These are phyloP conservation scores for Brachyhypopomus occidentalis DNA, from an alignment of 2,113 vertebrate genomes.

Conservation along the genomic window DNA sequence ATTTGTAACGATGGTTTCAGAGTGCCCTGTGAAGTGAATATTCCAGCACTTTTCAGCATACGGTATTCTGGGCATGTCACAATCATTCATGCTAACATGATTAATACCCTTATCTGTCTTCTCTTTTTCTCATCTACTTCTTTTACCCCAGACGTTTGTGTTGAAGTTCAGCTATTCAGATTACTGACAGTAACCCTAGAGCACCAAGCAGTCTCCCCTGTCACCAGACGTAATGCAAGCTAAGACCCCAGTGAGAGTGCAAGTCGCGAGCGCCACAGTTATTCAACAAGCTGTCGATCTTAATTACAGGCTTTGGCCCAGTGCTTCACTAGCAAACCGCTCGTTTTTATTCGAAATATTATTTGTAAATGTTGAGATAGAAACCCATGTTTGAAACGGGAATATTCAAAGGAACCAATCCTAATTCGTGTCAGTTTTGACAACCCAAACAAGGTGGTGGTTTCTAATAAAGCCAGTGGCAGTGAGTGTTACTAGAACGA, in stretches of 20 bases:
- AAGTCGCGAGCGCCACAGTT: slow-evolving; percentile 49
- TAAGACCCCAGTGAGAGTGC: slow-evolving; percentile 45
- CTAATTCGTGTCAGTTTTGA: not conserved
- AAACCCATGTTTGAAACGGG: not conserved
- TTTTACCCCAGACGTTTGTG: slow-evolving; percentile 25
- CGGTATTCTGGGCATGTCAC: not conserved
- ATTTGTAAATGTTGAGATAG: not conserved
- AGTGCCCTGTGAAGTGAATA: not conserved
- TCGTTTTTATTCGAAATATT: not conserved
- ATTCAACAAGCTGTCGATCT: slow-evolving; percentile 55
- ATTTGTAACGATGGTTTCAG: not conserved
- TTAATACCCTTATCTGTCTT: slow-evolving; percentile 21
- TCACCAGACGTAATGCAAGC: slow-evolving; percentile 56
- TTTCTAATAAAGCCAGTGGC: not conserved
- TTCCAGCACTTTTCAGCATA: not conserved
- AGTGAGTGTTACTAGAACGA: not conserved
- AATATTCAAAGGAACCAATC: slow-evolving; percentile 15
- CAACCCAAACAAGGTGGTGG: not conserved
- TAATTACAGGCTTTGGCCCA: not conserved
- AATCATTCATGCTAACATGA: not conserved
- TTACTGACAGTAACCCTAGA: slow-evolving; percentile 34
- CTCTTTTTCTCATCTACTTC: slow-evolving; percentile 19
- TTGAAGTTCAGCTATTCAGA: slow-evolving; percentile 49
- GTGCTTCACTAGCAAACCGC: not conserved
- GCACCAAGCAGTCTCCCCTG: slow-evolving; percentile 36